phyloP scores from a whole-genome alignment of 2,888 invertebrate species.

The Cyclophora punctaria region DNA sequence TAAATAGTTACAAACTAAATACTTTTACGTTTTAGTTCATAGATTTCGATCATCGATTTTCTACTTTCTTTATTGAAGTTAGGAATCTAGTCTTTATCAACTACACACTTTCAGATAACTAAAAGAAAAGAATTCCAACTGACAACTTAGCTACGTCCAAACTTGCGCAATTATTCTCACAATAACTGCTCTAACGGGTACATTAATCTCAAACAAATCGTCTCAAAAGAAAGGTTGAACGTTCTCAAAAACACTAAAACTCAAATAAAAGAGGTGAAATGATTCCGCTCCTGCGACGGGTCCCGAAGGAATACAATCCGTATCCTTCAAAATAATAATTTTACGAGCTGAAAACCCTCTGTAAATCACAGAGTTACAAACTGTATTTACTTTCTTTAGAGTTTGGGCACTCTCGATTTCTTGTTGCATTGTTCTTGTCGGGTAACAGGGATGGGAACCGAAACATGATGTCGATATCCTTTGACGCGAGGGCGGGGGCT shows the following conservation, averaged over 20 bases:
- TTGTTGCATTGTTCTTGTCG: constrained; percentile 21
- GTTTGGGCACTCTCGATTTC: constrained; percentile 22
- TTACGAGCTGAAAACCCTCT: constrained; percentile 12
- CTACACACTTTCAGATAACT: no score
- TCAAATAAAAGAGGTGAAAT: constrained; percentile 12
- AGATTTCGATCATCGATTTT: no score
- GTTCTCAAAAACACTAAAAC: constrained; percentile 15
- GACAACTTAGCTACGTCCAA: no score
- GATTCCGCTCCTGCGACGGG: constrained; percentile 7
- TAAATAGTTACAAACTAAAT: no score
- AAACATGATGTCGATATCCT: neutral
- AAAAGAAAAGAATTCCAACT: neutral
- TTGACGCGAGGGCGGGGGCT: no score
- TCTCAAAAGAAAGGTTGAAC: constrained; percentile 10
- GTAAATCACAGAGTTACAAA: constrained; percentile 18
- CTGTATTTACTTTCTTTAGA: constrained; percentile 17
- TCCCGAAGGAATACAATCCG: constrained; percentile 12
- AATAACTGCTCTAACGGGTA: neutral
- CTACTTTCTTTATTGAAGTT: no score
- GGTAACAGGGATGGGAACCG: constrained; percentile 1
- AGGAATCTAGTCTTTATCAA: no score
- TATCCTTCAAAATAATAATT: constrained; percentile 11
- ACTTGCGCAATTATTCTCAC: neutral
- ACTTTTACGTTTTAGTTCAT: no score
- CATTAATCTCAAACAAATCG: constrained; percentile 3